These are phyloP conservation scores for Ennomos erosarius DNA, from an alignment of 2,888 invertebrate genomes.

Conservation along the genomic window DNA sequence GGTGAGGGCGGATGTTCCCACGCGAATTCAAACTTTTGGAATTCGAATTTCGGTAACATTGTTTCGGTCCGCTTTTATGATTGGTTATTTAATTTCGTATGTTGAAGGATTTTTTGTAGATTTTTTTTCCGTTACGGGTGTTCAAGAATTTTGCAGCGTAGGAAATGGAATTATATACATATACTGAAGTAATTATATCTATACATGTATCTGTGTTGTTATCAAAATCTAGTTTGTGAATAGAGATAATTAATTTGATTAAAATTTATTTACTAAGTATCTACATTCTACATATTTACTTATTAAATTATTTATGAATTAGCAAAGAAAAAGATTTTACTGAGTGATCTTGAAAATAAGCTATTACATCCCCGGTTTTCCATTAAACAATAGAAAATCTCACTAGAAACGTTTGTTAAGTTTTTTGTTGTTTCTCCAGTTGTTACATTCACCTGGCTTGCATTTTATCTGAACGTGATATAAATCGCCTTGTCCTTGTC, in stretches of 20 bases:
- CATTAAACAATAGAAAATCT: conserved; percentile 64
- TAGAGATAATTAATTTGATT: no score
- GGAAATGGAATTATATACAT: no score
- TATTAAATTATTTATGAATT: no score
- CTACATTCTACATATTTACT: no score
- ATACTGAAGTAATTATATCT: neutral
- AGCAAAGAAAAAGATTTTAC: neutral
- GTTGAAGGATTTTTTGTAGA: neutral
- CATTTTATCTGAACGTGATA: conserved; percentile 57
- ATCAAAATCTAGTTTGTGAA: no score
- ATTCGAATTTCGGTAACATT: conserved; percentile 19
- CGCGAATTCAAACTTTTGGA: conserved; percentile 52
- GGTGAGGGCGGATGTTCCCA: conserved; percentile 73
- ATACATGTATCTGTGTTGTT: no score
- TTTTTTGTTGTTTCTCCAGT: conserved; percentile 73
- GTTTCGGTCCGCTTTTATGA: no score
- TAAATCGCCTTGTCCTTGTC: conserved; percentile 69
- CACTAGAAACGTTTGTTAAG: conserved; percentile 73
- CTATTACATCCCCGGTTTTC: conserved; percentile 50
- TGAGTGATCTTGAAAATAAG: conserved; percentile 43
- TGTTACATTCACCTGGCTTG: conserved; percentile 80
- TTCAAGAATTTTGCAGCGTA: no score
- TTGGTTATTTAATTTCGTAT: conserved; percentile 3
- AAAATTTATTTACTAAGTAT: no score
- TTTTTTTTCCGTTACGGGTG: neutral